Evolutionary conservation across 2,113 vertebrate genomes (phyloP).

Genomic region (Tychaedon coryphoeus): DNA sequence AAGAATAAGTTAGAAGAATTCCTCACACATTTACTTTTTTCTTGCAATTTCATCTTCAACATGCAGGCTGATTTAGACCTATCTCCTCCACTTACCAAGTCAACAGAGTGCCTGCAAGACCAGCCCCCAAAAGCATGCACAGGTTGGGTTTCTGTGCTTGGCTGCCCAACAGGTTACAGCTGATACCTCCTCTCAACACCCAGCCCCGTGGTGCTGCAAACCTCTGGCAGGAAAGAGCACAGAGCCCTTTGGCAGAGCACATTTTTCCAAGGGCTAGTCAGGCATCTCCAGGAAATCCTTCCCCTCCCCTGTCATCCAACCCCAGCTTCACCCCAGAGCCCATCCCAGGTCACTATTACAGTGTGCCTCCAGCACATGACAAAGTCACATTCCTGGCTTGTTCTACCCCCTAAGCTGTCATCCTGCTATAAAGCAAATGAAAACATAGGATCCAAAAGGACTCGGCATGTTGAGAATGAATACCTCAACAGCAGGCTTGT

Average conservation of each 20-base stretch:
- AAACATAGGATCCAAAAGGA: background rate
- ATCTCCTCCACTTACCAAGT: background rate
- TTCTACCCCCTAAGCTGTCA: background rate
- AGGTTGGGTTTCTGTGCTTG: background rate
- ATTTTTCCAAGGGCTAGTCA: background rate
- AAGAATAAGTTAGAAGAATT: background rate
- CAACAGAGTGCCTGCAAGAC: background rate
- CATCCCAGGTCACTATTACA: background rate
- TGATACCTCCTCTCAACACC: background rate
- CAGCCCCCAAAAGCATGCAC: background rate
- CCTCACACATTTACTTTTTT: background rate
- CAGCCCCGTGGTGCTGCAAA: background rate
- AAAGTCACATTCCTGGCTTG: constrained; percentile 3
- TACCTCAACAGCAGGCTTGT: background rate
- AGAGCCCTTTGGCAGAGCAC: background rate
- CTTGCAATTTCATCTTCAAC: background rate
- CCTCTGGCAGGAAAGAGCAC: background rate
- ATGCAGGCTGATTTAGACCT: background rate
- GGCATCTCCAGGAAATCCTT: constrained; percentile 39
- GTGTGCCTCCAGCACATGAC: background rate
- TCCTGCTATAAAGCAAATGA: background rate
- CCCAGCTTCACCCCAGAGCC: background rate
- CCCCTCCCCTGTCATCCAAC: background rate
- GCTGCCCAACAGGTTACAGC: background rate
- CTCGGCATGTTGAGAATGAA: background rate